These are phyloP conservation scores for Schizopygopsis pylzovi DNA, from an alignment of 2,797 vertebrate species.

Conservation along the genomic window DNA sequence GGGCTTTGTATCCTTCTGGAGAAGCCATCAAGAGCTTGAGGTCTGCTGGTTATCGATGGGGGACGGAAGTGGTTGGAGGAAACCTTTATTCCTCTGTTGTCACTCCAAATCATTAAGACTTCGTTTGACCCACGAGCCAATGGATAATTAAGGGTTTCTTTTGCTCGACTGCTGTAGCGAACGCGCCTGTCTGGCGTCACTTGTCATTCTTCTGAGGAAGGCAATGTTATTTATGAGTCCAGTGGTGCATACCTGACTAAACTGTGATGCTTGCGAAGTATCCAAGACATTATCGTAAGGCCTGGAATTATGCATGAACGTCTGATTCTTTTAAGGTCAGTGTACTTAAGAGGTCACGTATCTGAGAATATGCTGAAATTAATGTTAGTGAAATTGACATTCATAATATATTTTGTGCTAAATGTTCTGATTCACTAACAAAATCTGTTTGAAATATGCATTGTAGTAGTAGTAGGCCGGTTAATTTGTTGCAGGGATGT, in stretches of 20 bases:
- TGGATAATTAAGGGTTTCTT: constrained; percentile 75
- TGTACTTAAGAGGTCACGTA: neutral
- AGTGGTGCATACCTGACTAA: constrained; percentile 67
- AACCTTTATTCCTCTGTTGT: constrained; percentile 55
- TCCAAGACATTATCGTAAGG: constrained; percentile 67
- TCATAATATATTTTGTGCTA: constrained; percentile 11
- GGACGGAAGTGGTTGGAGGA: constrained; percentile 56
- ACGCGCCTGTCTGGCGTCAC: constrained; percentile 72
- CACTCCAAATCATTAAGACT: constrained; percentile 70
- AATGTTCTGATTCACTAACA: constrained; percentile 25
- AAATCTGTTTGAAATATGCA: constrained; percentile 23
- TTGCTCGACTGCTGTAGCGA: constrained; percentile 71
- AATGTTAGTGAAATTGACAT: constrained; percentile 49
- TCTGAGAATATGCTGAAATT: constrained; percentile 26
- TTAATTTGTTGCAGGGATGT: constrained; percentile 25
- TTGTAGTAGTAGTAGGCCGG: constrained; percentile 24
- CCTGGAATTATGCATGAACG: constrained; percentile 63
- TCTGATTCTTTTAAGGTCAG: neutral
- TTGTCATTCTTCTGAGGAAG: constrained; percentile 72
- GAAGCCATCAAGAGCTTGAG: constrained; percentile 70
- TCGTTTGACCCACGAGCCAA: constrained; percentile 66
- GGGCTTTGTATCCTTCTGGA: constrained; percentile 77
- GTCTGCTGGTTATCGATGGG: constrained; percentile 55
- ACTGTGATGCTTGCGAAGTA: constrained; percentile 67
- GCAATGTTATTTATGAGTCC: constrained; percentile 73